Evolutionary conservation across 1,140 invertebrate genomes (phyloP).

Genomic region (Pseudomyrmex gracilis): DNA sequence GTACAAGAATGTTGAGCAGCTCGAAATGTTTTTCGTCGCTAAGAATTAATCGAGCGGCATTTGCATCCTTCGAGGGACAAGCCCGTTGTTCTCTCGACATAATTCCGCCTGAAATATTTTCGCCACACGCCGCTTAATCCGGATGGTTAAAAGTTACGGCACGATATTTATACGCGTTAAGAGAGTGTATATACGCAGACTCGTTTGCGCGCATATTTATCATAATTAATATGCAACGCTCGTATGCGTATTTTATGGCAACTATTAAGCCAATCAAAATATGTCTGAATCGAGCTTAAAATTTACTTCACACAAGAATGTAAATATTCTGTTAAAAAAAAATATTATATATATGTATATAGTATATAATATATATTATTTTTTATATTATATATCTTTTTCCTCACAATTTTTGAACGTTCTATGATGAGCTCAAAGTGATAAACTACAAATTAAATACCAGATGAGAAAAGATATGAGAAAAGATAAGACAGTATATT

Average conservation of each 20-base stretch:
- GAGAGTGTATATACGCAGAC: neutral
- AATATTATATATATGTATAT: neutral
- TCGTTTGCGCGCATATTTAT: slow-evolving; percentile 11
- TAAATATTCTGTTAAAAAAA: neutral
- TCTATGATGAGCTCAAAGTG: too few species aligned
- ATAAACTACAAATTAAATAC: too few species aligned
- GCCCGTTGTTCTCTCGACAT: neutral
- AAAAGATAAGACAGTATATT: too few species aligned
- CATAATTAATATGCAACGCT: slow-evolving; percentile 37
- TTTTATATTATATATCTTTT: too few species aligned
- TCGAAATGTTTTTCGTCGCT: slow-evolving; percentile 58
- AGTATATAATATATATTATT: too few species aligned
- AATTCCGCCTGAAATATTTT: slow-evolving; percentile 41
- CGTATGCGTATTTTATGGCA: neutral
- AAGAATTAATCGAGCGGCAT: slow-evolving; percentile 51
- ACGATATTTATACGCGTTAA: slow-evolving; percentile 8
- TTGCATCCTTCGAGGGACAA: slow-evolving; percentile 32
- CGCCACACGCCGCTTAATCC: slow-evolving; percentile 1
- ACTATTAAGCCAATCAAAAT: slow-evolving; percentile 12
- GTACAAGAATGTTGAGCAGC: slow-evolving; percentile 64
- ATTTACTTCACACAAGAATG: neutral
- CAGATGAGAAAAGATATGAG: too few species aligned
- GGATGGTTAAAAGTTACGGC: neutral
- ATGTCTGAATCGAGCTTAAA: slow-evolving; percentile 32
- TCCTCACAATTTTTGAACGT: too few species aligned